Evolutionary conservation across 2,888 invertebrate species (phyloP), one percentile per base, ranked within the genome.

Genomic region (Cordilura impudica): DNA sequence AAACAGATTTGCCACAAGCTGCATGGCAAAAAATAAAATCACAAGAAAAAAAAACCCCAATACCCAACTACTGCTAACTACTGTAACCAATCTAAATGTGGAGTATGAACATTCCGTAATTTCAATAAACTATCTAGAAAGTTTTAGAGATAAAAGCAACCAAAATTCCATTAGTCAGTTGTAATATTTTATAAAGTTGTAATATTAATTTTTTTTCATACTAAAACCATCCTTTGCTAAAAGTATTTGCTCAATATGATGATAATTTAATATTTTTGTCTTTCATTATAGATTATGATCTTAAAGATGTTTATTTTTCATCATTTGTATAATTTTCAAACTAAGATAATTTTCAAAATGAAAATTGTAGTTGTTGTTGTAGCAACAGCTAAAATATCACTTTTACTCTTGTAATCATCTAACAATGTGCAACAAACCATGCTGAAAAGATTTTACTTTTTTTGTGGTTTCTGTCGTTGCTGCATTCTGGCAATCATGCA

Each of bases 401-500:
- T 47, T 19, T 19, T 47, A 49, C 23, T 39, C 67, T 73, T 78
- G 78, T 73, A 78, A 73, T 78, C 72, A 72, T 61, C 78, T 51
- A 65, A 51, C 63, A 31, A 65, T 73, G 72, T 73, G 72, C 71
- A 71, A 67, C 66, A 77, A 72, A 71, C 66, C 76, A 70, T 76
- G 63, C 70, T 1, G 18, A 53, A 18, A 18, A 45, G 26, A 31
- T 31, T 53, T 60, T 74, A 35, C 53, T 65, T 65, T 74, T 74
- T 67, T 67, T 74, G 60, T 74, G 47, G 21, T 43, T 69, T 45
- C 47, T 61, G 45, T 51, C 66, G 26, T 26, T 56, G 65, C 66
- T 66, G 31, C 66, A 66, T 74, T 74, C 73, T 60, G 73, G 67
- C 73, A 74, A 74, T 66, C 66, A 74, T 74, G 74, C 74, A 74